These are phyloP conservation scores for Oceanites oceanicus DNA, from an alignment of 2,113 vertebrate genomes.

Conservation along the genomic window DNA sequence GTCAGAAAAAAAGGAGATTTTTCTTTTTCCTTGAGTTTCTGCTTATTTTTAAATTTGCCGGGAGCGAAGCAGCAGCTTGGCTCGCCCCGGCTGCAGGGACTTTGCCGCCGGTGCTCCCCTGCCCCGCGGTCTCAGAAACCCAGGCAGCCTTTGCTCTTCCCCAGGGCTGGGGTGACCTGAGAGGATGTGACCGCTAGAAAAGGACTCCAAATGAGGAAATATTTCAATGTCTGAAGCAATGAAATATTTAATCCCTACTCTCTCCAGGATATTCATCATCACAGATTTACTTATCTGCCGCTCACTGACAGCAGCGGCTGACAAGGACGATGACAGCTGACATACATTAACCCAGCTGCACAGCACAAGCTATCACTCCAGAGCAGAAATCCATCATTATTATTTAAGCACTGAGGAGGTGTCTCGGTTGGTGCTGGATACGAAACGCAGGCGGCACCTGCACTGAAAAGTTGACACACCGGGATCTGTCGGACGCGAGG, in stretches of 20 bases:
- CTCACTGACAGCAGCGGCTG: conserved; percentile 22
- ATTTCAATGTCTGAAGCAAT: background rate
- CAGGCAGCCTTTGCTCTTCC: background rate
- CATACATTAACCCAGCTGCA: conserved; percentile 20
- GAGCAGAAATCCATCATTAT: conserved; percentile 31
- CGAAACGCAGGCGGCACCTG: background rate
- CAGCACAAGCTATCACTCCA: conserved; percentile 1
- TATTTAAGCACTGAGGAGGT: background rate
- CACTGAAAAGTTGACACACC: background rate
- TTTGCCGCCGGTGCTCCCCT: background rate
- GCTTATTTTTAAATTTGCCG: background rate
- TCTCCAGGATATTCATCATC: conserved; percentile 39
- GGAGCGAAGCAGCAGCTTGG: background rate
- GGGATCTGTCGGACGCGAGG: accelerated
- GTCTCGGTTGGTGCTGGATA: background rate
- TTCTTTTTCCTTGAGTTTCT: background rate
- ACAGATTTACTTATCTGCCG: conserved; percentile 38
- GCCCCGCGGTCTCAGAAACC: accelerated
- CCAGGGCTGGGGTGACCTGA: background rate
- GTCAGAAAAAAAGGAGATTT: background rate
- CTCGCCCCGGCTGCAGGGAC: background rate
- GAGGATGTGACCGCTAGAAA: background rate
- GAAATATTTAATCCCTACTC: conserved; percentile 49
- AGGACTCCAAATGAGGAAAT: background rate
- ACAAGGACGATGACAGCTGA: conserved; percentile 50